Conservation (phyloP, 2,888 invertebrate genomes). For the Drosophila greeni region DNA sequence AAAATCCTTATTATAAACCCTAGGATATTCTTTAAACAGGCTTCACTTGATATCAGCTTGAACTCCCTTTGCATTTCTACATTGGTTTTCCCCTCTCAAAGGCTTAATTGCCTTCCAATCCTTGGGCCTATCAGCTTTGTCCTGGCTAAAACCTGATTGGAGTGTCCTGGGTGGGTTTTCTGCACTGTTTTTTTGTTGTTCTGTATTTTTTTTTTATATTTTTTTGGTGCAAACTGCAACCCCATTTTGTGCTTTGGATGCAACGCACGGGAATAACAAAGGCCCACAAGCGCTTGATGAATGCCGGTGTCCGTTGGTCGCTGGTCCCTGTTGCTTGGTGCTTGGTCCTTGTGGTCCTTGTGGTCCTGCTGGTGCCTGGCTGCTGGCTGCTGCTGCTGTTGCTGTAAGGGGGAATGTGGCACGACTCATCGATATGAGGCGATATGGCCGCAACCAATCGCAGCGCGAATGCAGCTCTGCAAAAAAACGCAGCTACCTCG, state of each 20-base stretch:
- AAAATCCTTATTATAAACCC: no score
- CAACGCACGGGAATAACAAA: conserved; percentile 33
- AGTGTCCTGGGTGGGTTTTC: conserved; percentile 13
- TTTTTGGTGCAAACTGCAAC: conserved; percentile 32
- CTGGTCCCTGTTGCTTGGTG: not conserved
- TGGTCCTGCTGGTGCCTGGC: not conserved
- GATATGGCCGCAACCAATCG: conserved; percentile 64
- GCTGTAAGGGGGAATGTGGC: not conserved
- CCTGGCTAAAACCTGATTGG: conserved; percentile 14
- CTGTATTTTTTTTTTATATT: not conserved
- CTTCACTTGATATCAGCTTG: no score
- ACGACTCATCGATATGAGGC: conserved; percentile 63
- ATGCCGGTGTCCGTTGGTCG: conserved; percentile 14
- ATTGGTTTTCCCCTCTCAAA: not conserved
- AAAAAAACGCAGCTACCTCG: conserved; percentile 65
- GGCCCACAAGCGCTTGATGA: conserved; percentile 38
- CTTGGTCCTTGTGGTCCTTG: conserved; percentile 6
- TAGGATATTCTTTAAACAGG: no score
- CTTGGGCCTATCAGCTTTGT: conserved; percentile 25
- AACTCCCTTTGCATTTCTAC: not conserved
- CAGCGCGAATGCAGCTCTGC: conserved; percentile 66
- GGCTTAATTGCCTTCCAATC: not conserved
- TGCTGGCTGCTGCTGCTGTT: not conserved
- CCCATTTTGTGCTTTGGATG: conserved; percentile 10
- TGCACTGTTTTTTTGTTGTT: not conserved